Percentiles rank a stretch among this genome's conserved stretches.
Conservation (phyloP, 2,888 invertebrate genomes). For the Agrochola lychnidis region DNA sequence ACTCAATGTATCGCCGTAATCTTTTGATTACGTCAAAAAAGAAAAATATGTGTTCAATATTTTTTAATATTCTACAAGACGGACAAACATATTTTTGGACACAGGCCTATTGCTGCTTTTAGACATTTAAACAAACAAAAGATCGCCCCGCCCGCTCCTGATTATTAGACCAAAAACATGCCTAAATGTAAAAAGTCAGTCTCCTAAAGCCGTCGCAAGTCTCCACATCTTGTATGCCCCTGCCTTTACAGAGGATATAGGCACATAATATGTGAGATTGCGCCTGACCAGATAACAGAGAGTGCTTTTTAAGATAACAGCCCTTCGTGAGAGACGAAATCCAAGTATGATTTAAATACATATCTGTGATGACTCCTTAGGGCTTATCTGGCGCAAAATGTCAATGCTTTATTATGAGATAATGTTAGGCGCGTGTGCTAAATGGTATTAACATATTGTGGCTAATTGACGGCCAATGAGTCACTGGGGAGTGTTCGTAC, state of each 20-base stretch:
- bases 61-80: too few species aligned
- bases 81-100: too few species aligned
- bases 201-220: background rate
- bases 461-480: conserved; percentile 51
- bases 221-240: conserved; percentile 44
- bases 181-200: background rate
- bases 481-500: conserved; percentile 19
- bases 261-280: conserved; percentile 72
- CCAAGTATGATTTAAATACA: conserved; percentile 81
- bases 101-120: background rate
- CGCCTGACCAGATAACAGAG: conserved; percentile 74
- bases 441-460: conserved; percentile 55
- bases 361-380: conserved; percentile 63
- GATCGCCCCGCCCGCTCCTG: accelerated
- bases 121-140: background rate
- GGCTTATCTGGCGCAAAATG: conserved; percentile 66
- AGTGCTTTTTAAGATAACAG: conserved; percentile 83
- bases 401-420: conserved; percentile 61
- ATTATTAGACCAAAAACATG: background rate
- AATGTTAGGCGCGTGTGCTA: conserved; percentile 51
- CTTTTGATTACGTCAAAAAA: too few species aligned
- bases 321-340: conserved; percentile 74
- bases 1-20: too few species aligned
- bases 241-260: conserved; percentile 67
- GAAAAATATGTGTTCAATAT: too few species aligned